Conservation (phyloP, 1,140 invertebrate species). For the Calycopis cecrops region DNA sequence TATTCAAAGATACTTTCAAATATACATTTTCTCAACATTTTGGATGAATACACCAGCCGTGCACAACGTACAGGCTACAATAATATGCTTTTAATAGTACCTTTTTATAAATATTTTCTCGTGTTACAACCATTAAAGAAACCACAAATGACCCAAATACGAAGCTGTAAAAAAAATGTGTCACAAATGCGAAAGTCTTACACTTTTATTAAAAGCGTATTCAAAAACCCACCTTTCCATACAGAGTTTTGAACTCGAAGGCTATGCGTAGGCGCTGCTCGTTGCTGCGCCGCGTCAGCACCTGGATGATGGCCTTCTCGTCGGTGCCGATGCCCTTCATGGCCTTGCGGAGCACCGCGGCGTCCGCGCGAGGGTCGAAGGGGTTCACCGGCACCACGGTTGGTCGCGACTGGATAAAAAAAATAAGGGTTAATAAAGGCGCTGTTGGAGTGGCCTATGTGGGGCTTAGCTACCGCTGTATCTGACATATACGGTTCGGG, state of each 20-base stretch:
- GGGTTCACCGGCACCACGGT: conserved; percentile 80
- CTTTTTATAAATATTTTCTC: too few species aligned
- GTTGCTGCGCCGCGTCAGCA: conserved; percentile 82
- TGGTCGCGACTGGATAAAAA: conserved; percentile 75
- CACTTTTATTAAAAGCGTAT: not conserved
- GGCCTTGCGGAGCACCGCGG: conserved; percentile 83
- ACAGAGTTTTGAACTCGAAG: conserved; percentile 86
- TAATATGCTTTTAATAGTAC: too few species aligned
- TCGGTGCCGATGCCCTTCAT: conserved; percentile 91
- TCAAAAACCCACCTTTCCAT: conserved; percentile 81
- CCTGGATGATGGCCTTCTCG: conserved; percentile 87
- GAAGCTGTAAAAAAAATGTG: too few species aligned
- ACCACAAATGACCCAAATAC: too few species aligned
- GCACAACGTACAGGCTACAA: too few species aligned
- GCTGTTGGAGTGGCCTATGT: too few species aligned
- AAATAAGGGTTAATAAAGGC: not conserved
- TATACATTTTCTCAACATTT: too few species aligned
- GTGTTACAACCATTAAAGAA: too few species aligned
- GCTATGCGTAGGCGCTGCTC: conserved; percentile 85
- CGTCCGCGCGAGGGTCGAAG: conserved; percentile 85
- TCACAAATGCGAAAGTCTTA: not conserved
- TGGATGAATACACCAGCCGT: too few species aligned
- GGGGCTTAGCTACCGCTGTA: too few species aligned
- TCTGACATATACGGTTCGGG: too few species aligned
- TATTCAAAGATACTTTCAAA: too few species aligned